A percentile compares a stretch with the other conserved stretches of the same genome.
Conservation (phyloP, 1,140 invertebrate genomes). For the Drosophila pectinifera region DNA sequence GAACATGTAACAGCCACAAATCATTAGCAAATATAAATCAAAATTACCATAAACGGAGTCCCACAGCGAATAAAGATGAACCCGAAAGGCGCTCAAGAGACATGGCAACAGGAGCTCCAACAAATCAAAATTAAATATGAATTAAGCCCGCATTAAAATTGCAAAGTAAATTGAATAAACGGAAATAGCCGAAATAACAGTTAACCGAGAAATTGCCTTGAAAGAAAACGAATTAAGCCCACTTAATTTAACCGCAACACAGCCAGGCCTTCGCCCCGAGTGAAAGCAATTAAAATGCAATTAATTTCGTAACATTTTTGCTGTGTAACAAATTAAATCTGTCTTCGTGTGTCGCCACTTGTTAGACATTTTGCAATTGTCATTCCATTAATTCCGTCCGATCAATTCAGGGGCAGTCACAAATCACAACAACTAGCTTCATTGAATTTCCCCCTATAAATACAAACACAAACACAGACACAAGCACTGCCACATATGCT, state of each 20-base stretch:
- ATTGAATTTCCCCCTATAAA: conserved; percentile 22
- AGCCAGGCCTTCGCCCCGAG: neutral
- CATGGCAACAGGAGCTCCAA: conserved; percentile 17
- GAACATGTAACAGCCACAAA: conserved; percentile 19
- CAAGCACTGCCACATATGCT: neutral
- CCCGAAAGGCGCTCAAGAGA: conserved; percentile 1
- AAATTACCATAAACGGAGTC: conserved; percentile 34
- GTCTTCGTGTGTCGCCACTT: conserved; percentile 12
- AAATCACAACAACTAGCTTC: conserved; percentile 7
- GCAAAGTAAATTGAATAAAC: conserved; percentile 40
- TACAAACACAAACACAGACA: neutral
- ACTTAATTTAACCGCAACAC: conserved; percentile 51
- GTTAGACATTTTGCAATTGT: conserved; percentile 32
- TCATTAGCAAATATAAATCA: conserved; percentile 39
- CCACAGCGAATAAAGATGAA: conserved; percentile 10
- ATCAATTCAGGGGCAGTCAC: conserved; percentile 17
- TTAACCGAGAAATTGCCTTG: conserved; percentile 17
- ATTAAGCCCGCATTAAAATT: conserved; percentile 48
- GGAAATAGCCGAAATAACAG: conserved; percentile 21
- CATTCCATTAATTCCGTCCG: conserved; percentile 55
- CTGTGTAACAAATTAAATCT: conserved; percentile 37
- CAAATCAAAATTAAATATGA: conserved; percentile 52
- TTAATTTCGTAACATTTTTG: conserved; percentile 55
- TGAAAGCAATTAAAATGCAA: conserved; percentile 70
- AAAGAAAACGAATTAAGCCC: conserved; percentile 45